Percentiles rank a stretch among this genome's conserved stretches.
These are phyloP conservation scores for Drosophila colorata DNA, from an alignment of 2,888 invertebrate species.

Conservation along the genomic window DNA sequence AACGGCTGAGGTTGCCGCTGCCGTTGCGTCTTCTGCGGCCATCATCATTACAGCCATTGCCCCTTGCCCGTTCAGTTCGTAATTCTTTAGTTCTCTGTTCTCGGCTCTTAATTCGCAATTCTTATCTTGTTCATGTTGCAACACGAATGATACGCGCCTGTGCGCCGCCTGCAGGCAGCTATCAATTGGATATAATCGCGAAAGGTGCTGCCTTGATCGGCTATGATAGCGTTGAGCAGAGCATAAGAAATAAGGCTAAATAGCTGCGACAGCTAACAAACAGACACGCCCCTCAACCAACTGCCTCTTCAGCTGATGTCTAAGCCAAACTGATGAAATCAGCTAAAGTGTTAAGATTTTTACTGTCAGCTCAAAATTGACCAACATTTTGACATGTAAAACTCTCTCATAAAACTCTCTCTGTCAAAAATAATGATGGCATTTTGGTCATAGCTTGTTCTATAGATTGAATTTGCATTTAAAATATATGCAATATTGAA, in stretches of 20 bases:
- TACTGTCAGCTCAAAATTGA: too few species aligned
- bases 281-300: slow-evolving; percentile 29
- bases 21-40: slow-evolving; percentile 12
- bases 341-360: too few species aligned
- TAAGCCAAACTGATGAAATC: too few species aligned
- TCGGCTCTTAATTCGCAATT: slow-evolving; percentile 20
- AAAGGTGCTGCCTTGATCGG: slow-evolving; percentile 49
- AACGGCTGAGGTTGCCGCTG: slow-evolving; percentile 18
- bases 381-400: too few species aligned
- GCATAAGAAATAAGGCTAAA: slow-evolving; percentile 33
- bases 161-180: slow-evolving; percentile 40
- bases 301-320: too few species aligned
- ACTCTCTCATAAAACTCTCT: too few species aligned
- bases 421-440: too few species aligned
- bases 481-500: too few species aligned
- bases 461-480: too few species aligned
- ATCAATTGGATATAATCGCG: slow-evolving; percentile 59
- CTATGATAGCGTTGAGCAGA: slow-evolving; percentile 43
- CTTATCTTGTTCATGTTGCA: slow-evolving; percentile 68
- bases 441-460: too few species aligned
- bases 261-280: slow-evolving; percentile 42
- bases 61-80: slow-evolving; percentile 23
- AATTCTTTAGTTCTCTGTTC: slow-evolving; percentile 26
- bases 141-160: slow-evolving; percentile 61
- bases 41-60: slow-evolving; percentile 7